phyloP scores from a whole-genome alignment of 2,113 vertebrate species.

The Labeo rohita region DNA sequence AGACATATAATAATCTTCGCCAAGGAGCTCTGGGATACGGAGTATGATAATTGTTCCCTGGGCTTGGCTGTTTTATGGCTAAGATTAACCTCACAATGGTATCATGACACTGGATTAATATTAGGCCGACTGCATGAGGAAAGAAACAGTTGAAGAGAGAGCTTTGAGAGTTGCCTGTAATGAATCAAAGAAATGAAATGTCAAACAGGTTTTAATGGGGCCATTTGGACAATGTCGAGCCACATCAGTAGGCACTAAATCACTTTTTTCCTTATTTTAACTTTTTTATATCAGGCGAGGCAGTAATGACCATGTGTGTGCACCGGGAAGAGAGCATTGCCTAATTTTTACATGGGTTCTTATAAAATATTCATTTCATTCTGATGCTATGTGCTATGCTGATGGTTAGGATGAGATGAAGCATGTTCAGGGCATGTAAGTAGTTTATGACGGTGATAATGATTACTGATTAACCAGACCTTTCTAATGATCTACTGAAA shows the following conservation, averaged over 20 bases:
- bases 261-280: not conserved
- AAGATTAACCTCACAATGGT: constrained; percentile 27
- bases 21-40: not conserved
- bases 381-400: not conserved
- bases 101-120: constrained; percentile 17
- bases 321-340: not conserved
- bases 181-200: constrained; percentile 11
- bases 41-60: constrained; percentile 11
- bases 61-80: not conserved
- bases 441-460: not conserved
- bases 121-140: not conserved
- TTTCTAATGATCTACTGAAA: constrained; percentile 5
- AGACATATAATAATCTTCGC: constrained; percentile 7
- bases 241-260: constrained; percentile 1
- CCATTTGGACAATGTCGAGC: constrained; percentile 25
- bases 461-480: not conserved
- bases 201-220: constrained; percentile 47
- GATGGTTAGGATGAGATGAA: not conserved
- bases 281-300: not conserved
- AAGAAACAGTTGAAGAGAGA: not conserved
- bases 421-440: not conserved
- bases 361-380: not conserved
- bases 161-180: not conserved
- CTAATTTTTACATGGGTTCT: not conserved
- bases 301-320: not conserved